Conservation (phyloP, 1,140 invertebrate species). For the Drosophila tani region DNA sequence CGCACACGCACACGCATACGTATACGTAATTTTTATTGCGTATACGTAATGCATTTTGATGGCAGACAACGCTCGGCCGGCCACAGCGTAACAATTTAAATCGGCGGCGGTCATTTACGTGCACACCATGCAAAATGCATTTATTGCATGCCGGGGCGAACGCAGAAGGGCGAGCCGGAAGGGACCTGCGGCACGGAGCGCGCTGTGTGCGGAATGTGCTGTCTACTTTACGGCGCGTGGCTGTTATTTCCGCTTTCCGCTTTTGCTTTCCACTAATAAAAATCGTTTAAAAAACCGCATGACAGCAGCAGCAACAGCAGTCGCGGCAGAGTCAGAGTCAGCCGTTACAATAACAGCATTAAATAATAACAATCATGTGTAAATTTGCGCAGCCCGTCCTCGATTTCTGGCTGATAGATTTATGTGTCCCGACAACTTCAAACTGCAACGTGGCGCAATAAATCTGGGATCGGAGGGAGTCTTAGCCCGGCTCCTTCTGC, state of each 20-base stretch:
- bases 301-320: constrained; percentile 55
- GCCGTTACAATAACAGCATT: constrained; percentile 54
- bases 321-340: constrained; percentile 3
- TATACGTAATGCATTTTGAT: constrained; percentile 83
- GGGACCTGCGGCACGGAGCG: neutral
- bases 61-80: constrained; percentile 64
- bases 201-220: constrained; percentile 57
- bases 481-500: constrained; percentile 27
- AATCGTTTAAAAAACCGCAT: constrained; percentile 80
- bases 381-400: constrained; percentile 46
- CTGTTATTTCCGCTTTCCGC: constrained; percentile 79
- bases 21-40: constrained; percentile 82
- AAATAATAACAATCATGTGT: constrained; percentile 82
- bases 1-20: constrained; percentile 18
- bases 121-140: constrained; percentile 79
- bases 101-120: constrained; percentile 81
- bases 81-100: constrained; percentile 74
- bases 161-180: neutral
- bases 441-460: constrained; percentile 77
- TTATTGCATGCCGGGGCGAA: constrained; percentile 45
- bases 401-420: constrained; percentile 51
- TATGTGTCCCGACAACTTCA: constrained; percentile 74
- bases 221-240: constrained; percentile 80
- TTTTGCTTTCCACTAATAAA: constrained; percentile 75
- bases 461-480: constrained; percentile 50